phyloP scores from a whole-genome alignment of 1,140 invertebrate species.

The Temnothorax longispinosus region DNA sequence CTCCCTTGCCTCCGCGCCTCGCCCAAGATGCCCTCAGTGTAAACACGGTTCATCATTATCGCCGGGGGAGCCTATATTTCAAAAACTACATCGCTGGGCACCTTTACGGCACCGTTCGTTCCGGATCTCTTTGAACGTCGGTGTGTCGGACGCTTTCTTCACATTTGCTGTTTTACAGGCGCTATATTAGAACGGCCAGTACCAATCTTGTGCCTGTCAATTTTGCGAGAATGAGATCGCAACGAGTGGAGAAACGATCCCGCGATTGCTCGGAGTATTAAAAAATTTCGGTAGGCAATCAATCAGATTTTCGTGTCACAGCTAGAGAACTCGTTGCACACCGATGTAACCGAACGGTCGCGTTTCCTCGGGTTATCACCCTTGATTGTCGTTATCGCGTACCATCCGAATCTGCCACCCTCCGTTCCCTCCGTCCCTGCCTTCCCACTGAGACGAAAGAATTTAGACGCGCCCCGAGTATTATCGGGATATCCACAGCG shows the following conservation, averaged over 20 bases:
- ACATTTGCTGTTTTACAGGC: slow-evolving; percentile 38
- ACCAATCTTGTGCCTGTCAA: slow-evolving; percentile 43
- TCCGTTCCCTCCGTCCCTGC: slow-evolving; percentile 72
- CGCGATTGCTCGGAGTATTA: background rate
- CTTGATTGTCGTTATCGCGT: slow-evolving; percentile 76
- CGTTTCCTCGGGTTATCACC: slow-evolving; percentile 55
- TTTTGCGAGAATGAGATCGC: slow-evolving; percentile 27
- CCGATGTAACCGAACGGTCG: slow-evolving; percentile 54
- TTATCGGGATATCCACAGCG: slow-evolving; percentile 79
- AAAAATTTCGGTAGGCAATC: slow-evolving; percentile 8
- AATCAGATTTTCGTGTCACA: slow-evolving; percentile 14
- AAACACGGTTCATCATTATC: slow-evolving; percentile 86
- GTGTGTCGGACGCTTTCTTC: background rate
- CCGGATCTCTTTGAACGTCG: slow-evolving; percentile 74
- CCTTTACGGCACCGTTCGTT: slow-evolving; percentile 70
- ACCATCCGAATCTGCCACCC: slow-evolving; percentile 30
- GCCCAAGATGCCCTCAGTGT: slow-evolving; percentile 77
- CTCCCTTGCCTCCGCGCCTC: slow-evolving; percentile 50
- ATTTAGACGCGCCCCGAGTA: slow-evolving; percentile 85
- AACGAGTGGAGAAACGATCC: background rate
- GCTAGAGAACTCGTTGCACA: slow-evolving; percentile 43
- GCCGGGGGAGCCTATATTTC: slow-evolving; percentile 81
- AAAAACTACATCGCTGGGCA: slow-evolving; percentile 66
- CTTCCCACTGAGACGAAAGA: slow-evolving; percentile 80
- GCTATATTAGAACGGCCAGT: background rate